Evolutionary conservation across 2,113 vertebrate species (phyloP).

Genomic region (Diphyllodes magnificus): DNA sequence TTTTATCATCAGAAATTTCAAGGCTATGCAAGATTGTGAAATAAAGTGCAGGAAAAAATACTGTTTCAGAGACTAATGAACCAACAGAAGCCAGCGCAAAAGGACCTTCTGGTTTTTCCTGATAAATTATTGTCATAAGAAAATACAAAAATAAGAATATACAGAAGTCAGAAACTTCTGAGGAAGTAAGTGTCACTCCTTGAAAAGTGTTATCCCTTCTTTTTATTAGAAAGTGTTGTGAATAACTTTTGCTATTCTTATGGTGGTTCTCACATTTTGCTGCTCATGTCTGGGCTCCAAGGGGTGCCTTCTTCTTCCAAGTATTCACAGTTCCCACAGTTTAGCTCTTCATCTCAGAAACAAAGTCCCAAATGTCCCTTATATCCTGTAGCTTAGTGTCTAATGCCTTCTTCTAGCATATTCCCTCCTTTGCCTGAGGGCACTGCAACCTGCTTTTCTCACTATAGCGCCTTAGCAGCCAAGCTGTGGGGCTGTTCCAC

Average conservation of each 20-base stretch:
- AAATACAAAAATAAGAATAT: not conserved
- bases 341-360: not conserved
- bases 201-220: not conserved
- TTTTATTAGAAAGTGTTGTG: not conserved
- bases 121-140: not conserved
- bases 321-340: not conserved
- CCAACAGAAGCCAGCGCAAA: not conserved
- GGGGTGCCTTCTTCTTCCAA: not conserved
- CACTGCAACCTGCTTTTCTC: not conserved
- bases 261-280: not conserved
- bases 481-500: not conserved
- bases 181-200: not conserved
- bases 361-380: not conserved
- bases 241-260: not conserved
- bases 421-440: not conserved
- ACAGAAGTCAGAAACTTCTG: not conserved
- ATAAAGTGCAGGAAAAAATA: not conserved
- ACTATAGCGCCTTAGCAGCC: fast-evolving
- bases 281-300: not conserved
- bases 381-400: not conserved
- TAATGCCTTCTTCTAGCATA: not conserved
- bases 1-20: not conserved
- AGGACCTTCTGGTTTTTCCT: not conserved
- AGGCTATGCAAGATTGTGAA: not conserved
- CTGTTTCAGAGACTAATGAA: not conserved